phyloP scores from a whole-genome alignment of 2,797 vertebrate species.

The Melanotaenia parkinsoni region DNA sequence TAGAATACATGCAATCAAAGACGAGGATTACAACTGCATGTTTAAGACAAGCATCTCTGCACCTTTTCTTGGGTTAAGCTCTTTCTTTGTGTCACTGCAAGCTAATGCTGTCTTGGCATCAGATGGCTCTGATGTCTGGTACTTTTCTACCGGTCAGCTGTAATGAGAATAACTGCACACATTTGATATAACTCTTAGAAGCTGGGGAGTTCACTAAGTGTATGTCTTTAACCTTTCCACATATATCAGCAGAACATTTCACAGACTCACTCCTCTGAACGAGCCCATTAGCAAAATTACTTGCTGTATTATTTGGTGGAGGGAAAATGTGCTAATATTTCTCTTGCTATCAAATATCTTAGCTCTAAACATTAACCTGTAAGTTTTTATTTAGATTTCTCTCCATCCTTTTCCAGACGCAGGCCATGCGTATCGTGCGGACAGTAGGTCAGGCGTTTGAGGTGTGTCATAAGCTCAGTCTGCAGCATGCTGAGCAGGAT shows the following conservation, averaged over 20 bases:
- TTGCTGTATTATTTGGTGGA: neutral
- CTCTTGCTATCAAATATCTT: neutral
- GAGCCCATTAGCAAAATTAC: neutral
- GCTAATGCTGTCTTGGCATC: neutral
- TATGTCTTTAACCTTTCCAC: neutral
- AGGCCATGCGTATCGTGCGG: conserved; percentile 89
- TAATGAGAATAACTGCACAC: conserved; percentile 1
- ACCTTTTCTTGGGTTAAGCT: conserved; percentile 10
- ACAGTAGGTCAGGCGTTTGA: conserved; percentile 91
- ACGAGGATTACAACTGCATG: conserved; percentile 9
- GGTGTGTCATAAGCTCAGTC: conserved; percentile 90
- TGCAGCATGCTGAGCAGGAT: conserved; percentile 86
- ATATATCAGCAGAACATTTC: neutral
- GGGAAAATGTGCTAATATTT: neutral
- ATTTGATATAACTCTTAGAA: neutral
- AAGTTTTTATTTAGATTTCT: neutral
- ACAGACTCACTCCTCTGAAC: neutral
- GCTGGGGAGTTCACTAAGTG: neutral
- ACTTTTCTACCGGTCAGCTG: neutral
- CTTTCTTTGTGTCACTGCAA: conserved; percentile 3
- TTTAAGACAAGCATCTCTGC: conserved; percentile 17
- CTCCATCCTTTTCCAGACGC: conserved; percentile 73
- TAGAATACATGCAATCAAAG: conserved; percentile 27
- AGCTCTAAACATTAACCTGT: conserved; percentile 1
- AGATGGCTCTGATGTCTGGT: neutral